phyloP scores from a whole-genome alignment of 1,140 invertebrate species.

The Panagrolaimus sp. region DNA sequence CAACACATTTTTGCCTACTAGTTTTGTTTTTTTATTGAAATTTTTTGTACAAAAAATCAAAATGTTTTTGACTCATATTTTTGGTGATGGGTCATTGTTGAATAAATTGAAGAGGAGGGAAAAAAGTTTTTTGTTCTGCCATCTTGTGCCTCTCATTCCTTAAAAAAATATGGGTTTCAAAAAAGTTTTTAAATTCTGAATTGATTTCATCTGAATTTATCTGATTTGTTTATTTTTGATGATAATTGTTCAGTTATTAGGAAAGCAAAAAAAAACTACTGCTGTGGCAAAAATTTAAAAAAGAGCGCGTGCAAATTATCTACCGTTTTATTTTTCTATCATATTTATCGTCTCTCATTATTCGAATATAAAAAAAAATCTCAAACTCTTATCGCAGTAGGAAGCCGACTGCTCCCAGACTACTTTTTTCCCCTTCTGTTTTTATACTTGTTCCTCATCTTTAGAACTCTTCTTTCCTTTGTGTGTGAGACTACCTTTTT shows the following conservation, averaged over 20 bases:
- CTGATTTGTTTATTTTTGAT: not conserved
- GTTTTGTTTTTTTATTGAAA: too few species aligned
- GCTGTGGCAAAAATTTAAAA: not conserved
- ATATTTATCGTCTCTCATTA: not conserved
- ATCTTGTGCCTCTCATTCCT: too few species aligned
- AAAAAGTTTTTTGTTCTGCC: too few species aligned
- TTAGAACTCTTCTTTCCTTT: not conserved
- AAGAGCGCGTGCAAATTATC: not conserved
- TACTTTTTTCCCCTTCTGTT: not conserved
- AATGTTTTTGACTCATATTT: too few species aligned
- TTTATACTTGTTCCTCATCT: not conserved
- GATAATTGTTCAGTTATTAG: not conserved
- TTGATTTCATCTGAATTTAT: not conserved
- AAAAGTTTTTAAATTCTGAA: not conserved
- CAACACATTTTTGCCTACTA: too few species aligned
- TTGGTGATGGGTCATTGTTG: too few species aligned
- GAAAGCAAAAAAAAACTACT: not conserved
- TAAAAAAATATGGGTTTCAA: too few species aligned
- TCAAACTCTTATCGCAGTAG: constrained; percentile 13
- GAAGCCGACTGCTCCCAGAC: constrained; percentile 2
- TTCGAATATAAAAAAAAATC: not conserved
- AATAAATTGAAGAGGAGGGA: too few species aligned
- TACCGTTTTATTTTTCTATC: not conserved
- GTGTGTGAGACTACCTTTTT: not conserved
- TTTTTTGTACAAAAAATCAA: too few species aligned